phyloP scores from a whole-genome alignment of 2,797 vertebrate genomes.

The Bradypodion pumilum region DNA sequence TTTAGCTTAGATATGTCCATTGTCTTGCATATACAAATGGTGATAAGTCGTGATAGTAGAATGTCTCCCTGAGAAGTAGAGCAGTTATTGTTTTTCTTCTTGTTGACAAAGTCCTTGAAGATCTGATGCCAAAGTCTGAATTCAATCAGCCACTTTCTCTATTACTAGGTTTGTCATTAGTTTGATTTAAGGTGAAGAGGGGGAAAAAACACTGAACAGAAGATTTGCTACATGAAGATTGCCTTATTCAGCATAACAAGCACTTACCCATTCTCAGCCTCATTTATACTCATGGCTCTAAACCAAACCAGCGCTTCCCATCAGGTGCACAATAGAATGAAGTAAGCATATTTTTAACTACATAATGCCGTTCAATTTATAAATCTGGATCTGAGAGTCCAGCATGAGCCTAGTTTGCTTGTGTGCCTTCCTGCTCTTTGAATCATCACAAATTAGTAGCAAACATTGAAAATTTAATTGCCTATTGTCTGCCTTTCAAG shows the following conservation, averaged over 20 bases:
- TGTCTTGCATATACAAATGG: not conserved
- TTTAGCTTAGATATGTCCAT: constrained; percentile 14
- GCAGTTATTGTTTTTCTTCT: constrained; percentile 16
- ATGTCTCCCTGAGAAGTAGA: constrained; percentile 16
- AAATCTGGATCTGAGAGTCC: constrained; percentile 34
- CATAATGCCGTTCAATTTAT: constrained; percentile 32
- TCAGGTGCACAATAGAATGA: constrained; percentile 36
- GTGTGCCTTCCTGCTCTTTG: not conserved
- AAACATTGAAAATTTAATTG: not conserved
- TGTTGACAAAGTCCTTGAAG: not conserved
- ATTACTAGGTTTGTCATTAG: constrained; percentile 45
- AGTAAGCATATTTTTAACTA: constrained; percentile 49
- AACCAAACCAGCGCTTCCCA: constrained; percentile 47
- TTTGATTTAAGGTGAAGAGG: constrained; percentile 34
- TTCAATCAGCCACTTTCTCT: constrained; percentile 33
- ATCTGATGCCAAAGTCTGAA: constrained; percentile 33
- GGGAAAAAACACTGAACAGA: constrained; percentile 28
- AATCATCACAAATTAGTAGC: not conserved
- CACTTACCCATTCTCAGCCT: constrained; percentile 59
- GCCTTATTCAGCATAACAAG: constrained; percentile 38
- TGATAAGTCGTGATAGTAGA: constrained; percentile 36
- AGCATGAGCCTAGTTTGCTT: constrained; percentile 23
- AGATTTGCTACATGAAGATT: constrained; percentile 42
- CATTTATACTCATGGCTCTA: constrained; percentile 49
- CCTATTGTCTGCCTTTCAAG: not conserved